phyloP scores from a whole-genome alignment of 2,888 invertebrate species.

The Apodemia duryi region DNA sequence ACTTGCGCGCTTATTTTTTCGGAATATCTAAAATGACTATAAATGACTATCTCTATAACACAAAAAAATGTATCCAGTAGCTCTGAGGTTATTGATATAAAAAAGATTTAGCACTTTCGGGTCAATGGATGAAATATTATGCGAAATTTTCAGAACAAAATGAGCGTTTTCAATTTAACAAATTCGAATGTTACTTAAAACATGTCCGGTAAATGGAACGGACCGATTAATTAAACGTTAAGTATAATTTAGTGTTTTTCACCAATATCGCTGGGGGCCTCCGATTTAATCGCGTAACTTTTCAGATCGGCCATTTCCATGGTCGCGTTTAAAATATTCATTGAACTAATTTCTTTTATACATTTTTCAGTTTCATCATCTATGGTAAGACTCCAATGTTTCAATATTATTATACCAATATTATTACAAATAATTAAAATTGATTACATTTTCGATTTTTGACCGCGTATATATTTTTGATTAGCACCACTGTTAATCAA shows the following conservation, averaged over 20 bases:
- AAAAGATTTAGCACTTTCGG: no score
- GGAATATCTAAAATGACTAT: no score
- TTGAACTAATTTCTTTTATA: not conserved
- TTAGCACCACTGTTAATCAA: no score
- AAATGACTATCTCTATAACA: no score
- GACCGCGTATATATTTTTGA: no score
- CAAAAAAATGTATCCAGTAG: no score
- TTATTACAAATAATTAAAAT: no score
- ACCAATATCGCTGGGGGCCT: not conserved
- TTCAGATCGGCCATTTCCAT: not conserved
- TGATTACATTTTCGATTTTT: no score
- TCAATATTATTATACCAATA: not conserved
- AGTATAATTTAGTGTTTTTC: conserved; percentile 16
- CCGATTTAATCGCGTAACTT: not conserved
- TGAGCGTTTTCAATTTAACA: conserved; percentile 3
- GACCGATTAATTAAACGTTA: conserved; percentile 7
- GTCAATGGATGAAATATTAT: not conserved
- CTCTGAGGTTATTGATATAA: no score
- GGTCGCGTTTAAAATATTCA: not conserved
- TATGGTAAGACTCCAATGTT: not conserved
- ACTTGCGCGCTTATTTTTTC: no score
- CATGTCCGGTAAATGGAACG: conserved; percentile 7
- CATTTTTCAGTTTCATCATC: not conserved
- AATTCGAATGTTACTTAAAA: conserved; percentile 13
- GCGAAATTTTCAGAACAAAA: not conserved